A percentile compares a stretch with the other conserved stretches of the same genome.
phyloP scores from a whole-genome alignment of 2,797 vertebrate species.

The Pangasius djambal region DNA sequence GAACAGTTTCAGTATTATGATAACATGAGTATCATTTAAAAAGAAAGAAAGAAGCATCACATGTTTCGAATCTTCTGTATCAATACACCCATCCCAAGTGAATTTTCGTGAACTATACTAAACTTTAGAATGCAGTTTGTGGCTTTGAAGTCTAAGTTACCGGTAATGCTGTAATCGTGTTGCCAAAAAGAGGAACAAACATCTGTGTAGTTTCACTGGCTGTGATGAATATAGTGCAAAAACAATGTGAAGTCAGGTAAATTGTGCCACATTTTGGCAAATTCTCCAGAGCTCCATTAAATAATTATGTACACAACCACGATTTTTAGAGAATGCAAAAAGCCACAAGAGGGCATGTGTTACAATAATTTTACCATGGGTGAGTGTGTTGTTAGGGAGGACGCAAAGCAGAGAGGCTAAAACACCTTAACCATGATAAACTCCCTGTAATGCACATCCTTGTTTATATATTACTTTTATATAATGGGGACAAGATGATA shows the following conservation, averaged over 20 bases:
- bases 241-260: not conserved
- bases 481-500: not conserved
- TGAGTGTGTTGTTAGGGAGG: not conserved
- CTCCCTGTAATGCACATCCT: not conserved
- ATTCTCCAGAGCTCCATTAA: not conserved
- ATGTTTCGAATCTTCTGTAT: not conserved
- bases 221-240: not conserved
- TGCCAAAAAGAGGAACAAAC: not conserved
- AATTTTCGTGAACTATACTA: not conserved
- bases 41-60: not conserved
- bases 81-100: not conserved
- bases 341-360: not conserved
- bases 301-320: not conserved
- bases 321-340: not conserved
- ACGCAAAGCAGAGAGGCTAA: not conserved
- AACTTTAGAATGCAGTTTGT: not conserved
- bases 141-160: not conserved
- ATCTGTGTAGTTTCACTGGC: not conserved
- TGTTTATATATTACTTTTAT: not conserved
- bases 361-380: not conserved
- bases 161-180: not conserved
- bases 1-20: too few relatives aligned
- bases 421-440: not conserved
- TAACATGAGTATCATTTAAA: not conserved
- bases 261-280: not conserved